These are phyloP conservation scores for Hippoglossus hippoglossus DNA, from an alignment of 2,797 vertebrate species.

Conservation along the genomic window DNA sequence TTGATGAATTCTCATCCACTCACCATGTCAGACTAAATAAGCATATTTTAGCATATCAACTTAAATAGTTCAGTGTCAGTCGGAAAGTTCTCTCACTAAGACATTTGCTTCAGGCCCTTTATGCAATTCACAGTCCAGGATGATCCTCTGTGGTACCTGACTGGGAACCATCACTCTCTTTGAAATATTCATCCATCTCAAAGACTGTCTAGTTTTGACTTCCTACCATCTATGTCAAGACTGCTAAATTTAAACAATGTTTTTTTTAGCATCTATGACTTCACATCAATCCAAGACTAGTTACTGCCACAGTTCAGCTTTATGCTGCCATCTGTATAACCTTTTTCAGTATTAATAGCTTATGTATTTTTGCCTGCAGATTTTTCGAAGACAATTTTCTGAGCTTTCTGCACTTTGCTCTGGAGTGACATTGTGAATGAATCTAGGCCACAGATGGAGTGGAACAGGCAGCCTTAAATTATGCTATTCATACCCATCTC, in stretches of 20 bases:
- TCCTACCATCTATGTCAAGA: too few species aligned
- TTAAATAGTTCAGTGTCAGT: background rate
- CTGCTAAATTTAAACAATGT: too few species aligned
- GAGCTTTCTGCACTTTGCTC: background rate
- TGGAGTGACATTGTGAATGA: background rate
- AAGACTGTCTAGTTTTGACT: too few species aligned
- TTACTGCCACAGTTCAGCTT: too few species aligned
- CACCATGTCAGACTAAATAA: background rate
- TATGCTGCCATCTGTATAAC: too few species aligned
- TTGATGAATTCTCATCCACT: background rate
- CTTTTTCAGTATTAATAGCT: background rate
- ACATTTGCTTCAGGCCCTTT: background rate
- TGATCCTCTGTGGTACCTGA: background rate
- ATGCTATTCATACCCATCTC: too few species aligned
- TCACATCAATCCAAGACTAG: too few species aligned
- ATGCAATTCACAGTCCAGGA: background rate
- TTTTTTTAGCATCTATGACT: too few species aligned
- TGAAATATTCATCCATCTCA: background rate
- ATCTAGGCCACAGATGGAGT: background rate
- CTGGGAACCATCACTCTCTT: background rate
- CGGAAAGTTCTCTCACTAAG: background rate
- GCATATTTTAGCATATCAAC: background rate
- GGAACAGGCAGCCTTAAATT: background rate
- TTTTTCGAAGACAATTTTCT: too few species aligned
- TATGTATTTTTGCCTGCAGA: background rate